Evolutionary conservation across 2,888 invertebrate species (phyloP), one percentile per base, ranked within the genome.

Genomic region (Magallana nippona): DNA sequence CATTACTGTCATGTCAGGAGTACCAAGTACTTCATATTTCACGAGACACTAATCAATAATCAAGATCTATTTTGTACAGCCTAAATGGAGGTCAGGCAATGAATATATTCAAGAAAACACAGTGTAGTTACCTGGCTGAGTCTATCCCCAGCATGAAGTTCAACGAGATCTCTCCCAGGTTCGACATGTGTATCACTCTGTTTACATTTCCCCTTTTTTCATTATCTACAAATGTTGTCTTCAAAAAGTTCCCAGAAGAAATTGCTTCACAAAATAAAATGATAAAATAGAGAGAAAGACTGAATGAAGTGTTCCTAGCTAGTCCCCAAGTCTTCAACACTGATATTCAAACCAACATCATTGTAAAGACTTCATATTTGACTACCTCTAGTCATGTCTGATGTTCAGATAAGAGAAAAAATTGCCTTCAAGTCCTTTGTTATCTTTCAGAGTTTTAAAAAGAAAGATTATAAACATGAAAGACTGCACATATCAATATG

Each of bases 151-250:
- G 79, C 57, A 56, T 55, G 56, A 56, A 79, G 56, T 79, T n/a
- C 56, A 56, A 62, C 62, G 80, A 10, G 32, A 78, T 56, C 55
- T 78, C 56, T 78, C 19, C 55, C 78, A 78, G 55, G 78, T 78
- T 27, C 27, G 71, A 71, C 71, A 44, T 58, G 80, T 80, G 62
- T 58, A 32, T 32, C 15, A n/a, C 32, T 58, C 62, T 80, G 60
- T 62, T 44, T 58, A 80, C 56, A 79, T 79, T 79, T 79, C 60
- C 57, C 57, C 58, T 78, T 44, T 71, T 32, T 27, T 60, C n/a
- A 60, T 60, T 60, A 19, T 32, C 15, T 15, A 44, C 44, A 44
- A 44, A 3, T 44, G 44, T 44, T 27, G 71, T 27, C 27, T 71
- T 71, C 27, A 71, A 22, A 71, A 13, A 13, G 71, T 71, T 71